A percentile compares a stretch with the other conserved stretches of the same genome.
phyloP scores from a whole-genome alignment of 2,113 vertebrate genomes.

The Coptodon rendalli region DNA sequence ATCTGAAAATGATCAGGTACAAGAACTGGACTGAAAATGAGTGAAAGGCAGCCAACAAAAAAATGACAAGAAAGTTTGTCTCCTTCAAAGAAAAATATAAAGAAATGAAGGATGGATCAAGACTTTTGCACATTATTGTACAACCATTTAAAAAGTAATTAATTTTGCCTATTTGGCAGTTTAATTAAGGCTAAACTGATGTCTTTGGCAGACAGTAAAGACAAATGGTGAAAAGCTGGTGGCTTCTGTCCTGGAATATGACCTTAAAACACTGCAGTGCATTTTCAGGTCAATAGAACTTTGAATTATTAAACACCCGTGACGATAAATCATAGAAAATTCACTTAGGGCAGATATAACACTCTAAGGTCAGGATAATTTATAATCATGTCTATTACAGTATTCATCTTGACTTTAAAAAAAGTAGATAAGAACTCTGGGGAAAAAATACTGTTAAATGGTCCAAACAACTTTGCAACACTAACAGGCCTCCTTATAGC shows the following conservation, averaged over 20 bases:
- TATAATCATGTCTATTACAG: not conserved
- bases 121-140: not conserved
- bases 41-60: not conserved
- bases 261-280: not conserved
- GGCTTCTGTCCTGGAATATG: not conserved
- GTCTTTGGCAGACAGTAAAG: not conserved
- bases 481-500: not conserved
- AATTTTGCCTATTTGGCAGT: not conserved
- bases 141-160: not conserved
- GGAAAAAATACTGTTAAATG: not conserved
- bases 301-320: constrained; percentile 24
- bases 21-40: not conserved
- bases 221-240: not conserved
- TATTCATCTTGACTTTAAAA: not conserved
- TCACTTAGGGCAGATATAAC: not conserved
- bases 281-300: constrained; percentile 6
- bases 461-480: not conserved
- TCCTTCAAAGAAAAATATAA: not conserved
- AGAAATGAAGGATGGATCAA: not conserved
- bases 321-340: not conserved
- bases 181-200: not conserved
- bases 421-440: not conserved
- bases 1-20: not conserved
- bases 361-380: constrained; percentile 5
- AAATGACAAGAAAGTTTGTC: not conserved